Percentiles rank a stretch among this genome's conserved stretches.
phyloP scores from a whole-genome alignment of 2,113 vertebrate genomes.

The Burhinus bistriatus region DNA sequence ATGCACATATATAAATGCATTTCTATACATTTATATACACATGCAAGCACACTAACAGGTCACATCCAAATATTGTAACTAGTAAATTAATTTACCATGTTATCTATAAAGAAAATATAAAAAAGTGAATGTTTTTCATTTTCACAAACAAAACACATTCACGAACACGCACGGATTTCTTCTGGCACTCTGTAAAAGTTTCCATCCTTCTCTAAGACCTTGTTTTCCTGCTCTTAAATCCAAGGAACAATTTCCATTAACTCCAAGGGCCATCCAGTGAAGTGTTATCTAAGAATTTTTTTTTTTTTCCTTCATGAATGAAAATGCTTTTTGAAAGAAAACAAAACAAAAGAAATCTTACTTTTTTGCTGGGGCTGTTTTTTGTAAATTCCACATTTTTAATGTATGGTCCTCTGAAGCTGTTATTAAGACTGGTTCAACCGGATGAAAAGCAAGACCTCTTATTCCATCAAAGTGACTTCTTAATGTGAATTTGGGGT shows the following conservation, averaged over 20 bases:
- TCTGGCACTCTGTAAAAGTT: not conserved
- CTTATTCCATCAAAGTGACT: conserved; percentile 98
- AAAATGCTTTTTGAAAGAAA: not conserved
- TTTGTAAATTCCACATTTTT: conserved; percentile 99
- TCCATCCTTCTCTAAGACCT: not conserved
- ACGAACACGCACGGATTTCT: not conserved
- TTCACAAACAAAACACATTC: not conserved
- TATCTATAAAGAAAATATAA: not conserved
- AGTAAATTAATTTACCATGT: not conserved
- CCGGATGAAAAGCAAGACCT: conserved; percentile 91
- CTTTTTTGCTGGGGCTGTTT: conserved; percentile 97
- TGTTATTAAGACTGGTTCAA: conserved; percentile 94
- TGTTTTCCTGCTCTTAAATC: not conserved
- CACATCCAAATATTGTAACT: not conserved
- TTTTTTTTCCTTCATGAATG: not conserved
- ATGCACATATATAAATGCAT: not conserved
- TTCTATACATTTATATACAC: not conserved
- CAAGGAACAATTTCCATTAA: not conserved
- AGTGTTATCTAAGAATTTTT: not conserved
- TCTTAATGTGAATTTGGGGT: conserved; percentile 96
- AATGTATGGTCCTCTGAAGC: conserved; percentile 98
- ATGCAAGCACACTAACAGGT: not conserved
- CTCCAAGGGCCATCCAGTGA: not conserved
- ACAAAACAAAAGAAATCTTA: conserved; percentile 59
- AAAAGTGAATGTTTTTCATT: not conserved